Base-by-base conservation (phyloP, 2,888 invertebrate species). In the Cyaniris semiargus region DNA sequence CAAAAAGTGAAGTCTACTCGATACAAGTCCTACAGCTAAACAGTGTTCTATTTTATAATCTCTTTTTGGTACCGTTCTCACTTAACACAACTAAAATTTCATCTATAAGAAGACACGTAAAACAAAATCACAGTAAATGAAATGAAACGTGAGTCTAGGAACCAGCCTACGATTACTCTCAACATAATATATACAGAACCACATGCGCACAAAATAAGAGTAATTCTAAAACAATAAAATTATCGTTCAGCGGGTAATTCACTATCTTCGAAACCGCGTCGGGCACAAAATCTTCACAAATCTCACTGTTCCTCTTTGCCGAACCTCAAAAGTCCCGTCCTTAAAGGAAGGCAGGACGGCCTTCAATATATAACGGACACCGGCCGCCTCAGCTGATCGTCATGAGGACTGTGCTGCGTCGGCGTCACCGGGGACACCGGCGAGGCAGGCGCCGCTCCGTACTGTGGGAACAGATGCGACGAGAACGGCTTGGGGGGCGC, bases 351-450 rank as follows among this genome's bases (percentile, higher is more conserved):
- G 89, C 88, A 86, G 79, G 90, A 87, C 85, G 92, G 92, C 85
- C 92, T 93, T 93, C 95, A 96, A 93, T 96, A 96, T 91, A 96
- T 95, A 83, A 96, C 96, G 79, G 96, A 95, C 58, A 96, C 96
- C 0, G 96, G 96, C 90, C 96, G 95, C 85, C 96, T 89, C 5
- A 96, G 94, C 84, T 96, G 94, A 83, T 95, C 95, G 81, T 95
- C 95, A 82, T 94, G 89, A 0, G 94, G 93, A 88, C 93, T 93
- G 88, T 93, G 93, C 83, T 91, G 92, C 76, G 87, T 88, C 72
- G 91, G 88, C 10, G 91, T 90, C 56, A 90, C 92, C 0, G 94
- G 94, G 0, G 90, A 94, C 75, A 90, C 90, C 1, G 93, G 91
- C 0, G 93, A 94, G 0, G 94, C 87, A 1, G 94, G 94, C 3